Percentiles rank a stretch among this genome's conserved stretches.
These are phyloP conservation scores for Rhingia rostrata DNA, from an alignment of 2,888 invertebrate species.

Conservation along the genomic window DNA sequence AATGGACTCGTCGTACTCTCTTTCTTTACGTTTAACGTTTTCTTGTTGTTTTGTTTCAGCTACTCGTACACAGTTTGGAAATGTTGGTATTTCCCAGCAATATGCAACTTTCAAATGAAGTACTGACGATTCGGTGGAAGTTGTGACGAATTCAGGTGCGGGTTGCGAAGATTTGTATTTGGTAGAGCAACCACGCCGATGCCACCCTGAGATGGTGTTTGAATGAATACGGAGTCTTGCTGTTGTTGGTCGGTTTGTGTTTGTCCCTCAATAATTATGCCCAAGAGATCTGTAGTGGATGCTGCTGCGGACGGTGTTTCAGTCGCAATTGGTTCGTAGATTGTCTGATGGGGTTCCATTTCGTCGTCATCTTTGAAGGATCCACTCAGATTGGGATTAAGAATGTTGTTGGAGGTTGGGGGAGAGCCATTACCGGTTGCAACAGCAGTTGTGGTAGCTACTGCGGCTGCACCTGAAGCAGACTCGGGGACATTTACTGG, in stretches of 20 bases:
- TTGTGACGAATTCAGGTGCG: conserved; percentile 43
- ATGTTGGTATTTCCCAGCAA: conserved; percentile 15
- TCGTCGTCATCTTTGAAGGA: conserved; percentile 80
- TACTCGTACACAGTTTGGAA: background rate
- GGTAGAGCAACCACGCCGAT: conserved; percentile 82
- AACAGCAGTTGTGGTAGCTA: conserved; percentile 4
- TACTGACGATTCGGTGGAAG: conserved; percentile 74
- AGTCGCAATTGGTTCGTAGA: conserved; percentile 80
- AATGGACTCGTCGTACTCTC: background rate
- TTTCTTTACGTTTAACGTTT: background rate
- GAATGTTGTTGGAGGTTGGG: conserved; percentile 81
- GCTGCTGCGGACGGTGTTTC: conserved; percentile 74
- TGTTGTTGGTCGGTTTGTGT: conserved; percentile 18
- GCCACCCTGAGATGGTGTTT: conserved; percentile 81
- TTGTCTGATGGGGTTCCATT: conserved; percentile 78
- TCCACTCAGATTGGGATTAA: conserved; percentile 83
- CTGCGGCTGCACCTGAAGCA: conserved; percentile 8
- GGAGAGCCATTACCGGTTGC: conserved; percentile 40
- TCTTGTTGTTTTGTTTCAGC: conserved; percentile 7
- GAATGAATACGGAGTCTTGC: conserved; percentile 79
- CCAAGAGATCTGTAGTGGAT: conserved; percentile 52
- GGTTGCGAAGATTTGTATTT: conserved; percentile 72
- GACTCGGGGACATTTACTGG: conserved; percentile 33
- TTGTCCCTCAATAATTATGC: conserved; percentile 51
- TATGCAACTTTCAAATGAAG: conserved; percentile 75